Base-by-base conservation (phyloP, 2,888 invertebrate species). In the Gryllus longicercus region DNA sequence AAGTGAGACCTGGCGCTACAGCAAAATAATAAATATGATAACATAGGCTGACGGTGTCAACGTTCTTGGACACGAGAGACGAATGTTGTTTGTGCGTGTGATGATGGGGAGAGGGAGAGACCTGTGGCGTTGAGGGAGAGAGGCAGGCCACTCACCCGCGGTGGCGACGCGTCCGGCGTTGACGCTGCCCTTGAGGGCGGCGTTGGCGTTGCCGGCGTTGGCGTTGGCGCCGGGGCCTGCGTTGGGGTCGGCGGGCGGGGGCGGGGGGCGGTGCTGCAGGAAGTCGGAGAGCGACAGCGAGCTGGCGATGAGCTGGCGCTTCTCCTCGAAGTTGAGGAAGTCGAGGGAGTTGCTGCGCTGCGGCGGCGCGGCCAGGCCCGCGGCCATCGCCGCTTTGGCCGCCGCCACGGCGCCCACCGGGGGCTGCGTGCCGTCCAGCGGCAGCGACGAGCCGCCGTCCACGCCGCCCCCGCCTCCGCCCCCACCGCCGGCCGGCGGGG, bases 261-360 rank as follows among this genome's bases (percentile, higher is more conserved):
- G 79, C 83, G 50, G 84, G 84, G 63, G 84, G 84, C 89, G 11
- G 85, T 92, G 93, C 83, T 93, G 93, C 84, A 94, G 88, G 86
- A 96, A 95, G 88, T 96, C 96, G 84, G 95, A 95, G 82, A 96
- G 89, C 83, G 95, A 95, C 86, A 96, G 87, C 79, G 95, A 95
- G 83, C 95, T 95, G 78, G 96, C 96, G 84, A 96, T 96, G 86
- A 96, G 89, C 88, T 95, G 95, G 85, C 96, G 90, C 87, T 95
- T 95, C 90, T 96, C 96, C 88, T 96, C 95, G 87, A 96, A 96
- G 89, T 96, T 96, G 81, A 96, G 91, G 89, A 95, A 94, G 90
- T 95, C 95, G 89, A 95, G 75, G 50, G 75, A 50, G 75, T 23
- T 77, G 50, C 63, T 16, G 49, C 50, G 75, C 76, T 51, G 79